Base-by-base conservation (phyloP, 2,797 vertebrate species). In the Aldrovandia affinis region DNA sequence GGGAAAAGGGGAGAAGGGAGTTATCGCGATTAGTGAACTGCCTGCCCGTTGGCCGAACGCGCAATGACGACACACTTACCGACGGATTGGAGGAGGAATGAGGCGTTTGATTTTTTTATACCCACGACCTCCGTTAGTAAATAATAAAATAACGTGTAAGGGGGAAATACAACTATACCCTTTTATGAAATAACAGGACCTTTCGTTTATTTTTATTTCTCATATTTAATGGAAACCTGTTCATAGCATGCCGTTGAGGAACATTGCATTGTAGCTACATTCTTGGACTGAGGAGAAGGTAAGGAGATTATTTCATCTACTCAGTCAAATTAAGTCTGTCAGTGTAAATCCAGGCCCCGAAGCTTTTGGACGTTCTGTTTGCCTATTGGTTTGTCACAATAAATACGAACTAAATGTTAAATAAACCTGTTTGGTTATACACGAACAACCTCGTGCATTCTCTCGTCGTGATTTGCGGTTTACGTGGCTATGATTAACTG, bases 271-370 rank as follows among this genome's bases (percentile, higher is more conserved):
- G 70, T 83, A 83, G 73, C 70, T 36, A 86, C 30, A 52, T 28
- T 68, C 25, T 75, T 57, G 61, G 25, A 73, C n/a, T 30, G 59
- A 57, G 75, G 73, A 85, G 70, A 86, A 88, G 89, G 89, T 91
- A 90, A 91, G 88, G 63, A 81, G 89, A 88, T 89, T 88, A 88
- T 75, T 80, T 80, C n/a, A 80, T 63, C 28, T 84, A 80, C 86
- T 65, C 63, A n/a, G n/a, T n/a, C n/a, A 73, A 81, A 84, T 54
- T 78, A 83, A 84, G 54, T 61, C 39, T 80, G 5, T 78, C 61
- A 50, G 44, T 22, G 59, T 83, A 84, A 87, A 61, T 70, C 78
- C 65, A 73, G 80, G 65, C 57, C 73, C 30, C n/a, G 14, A 30
- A 18, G 65, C 36, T 86, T 82, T 63, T 8, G 55, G 78, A 25